Evolutionary conservation across 2,797 vertebrate species (phyloP), one percentile per base, ranked within the genome.

Genomic region (Antennarius maculatus): DNA sequence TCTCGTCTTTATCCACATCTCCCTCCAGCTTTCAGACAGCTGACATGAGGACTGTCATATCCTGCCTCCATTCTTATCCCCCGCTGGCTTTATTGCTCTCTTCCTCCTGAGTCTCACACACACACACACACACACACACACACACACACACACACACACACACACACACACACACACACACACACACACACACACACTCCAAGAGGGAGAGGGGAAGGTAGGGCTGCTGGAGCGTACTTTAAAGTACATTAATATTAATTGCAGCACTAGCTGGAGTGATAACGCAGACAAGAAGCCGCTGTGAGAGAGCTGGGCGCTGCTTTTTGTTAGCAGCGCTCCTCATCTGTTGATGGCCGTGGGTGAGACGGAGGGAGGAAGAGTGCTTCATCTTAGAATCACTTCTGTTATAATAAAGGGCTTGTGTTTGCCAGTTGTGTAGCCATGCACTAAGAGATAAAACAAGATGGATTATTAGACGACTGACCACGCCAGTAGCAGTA

Each of bases 171-270:
- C 60, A 39, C 17, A 47, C 18, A 29, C 14, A 56, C 47, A 55
- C 23, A 37, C 23, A 37, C 10, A 45, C 39, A 65, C 17, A 52
- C 54, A 58, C 49, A 54, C 53, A 67, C 16, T 27, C 56, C 34
- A 11, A 42, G 12, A 58, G 49, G 18, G 50, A 37, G 62, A 68
- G 58, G 67, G 71, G 34, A 66, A 78, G 65, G 84, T 75, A 74
- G 81, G 79, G 85, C 83, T 87, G 89, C 85, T 88, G 88, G 80
- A 87, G 89, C 85, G 61, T 87, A 90, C 86, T 92, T 91, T 90
- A 92, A 84, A 92, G 87, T 85, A 76, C 91, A 93, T 94, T 92
- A 92, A 94, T 94, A 92, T 94, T 92, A 93, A 94, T 91, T 92
- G 92, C 87, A 60, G 88, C 87, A 87, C 85, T 85, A 92, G 87